Evolutionary conservation across 2,888 invertebrate species (phyloP).

Genomic region (Campopleginae sp.): DNA sequence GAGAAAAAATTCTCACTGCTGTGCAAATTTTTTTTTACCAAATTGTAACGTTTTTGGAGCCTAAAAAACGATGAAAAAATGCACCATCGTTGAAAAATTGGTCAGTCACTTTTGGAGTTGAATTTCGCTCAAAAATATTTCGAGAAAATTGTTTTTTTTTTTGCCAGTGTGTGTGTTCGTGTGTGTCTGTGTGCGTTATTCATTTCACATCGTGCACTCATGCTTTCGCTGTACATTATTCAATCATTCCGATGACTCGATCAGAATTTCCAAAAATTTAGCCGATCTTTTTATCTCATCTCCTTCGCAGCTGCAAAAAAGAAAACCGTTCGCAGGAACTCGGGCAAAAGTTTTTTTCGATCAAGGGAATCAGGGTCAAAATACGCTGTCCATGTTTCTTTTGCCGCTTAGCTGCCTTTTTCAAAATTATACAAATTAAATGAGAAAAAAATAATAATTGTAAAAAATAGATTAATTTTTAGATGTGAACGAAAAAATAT

Average conservation of each 20-base stretch:
- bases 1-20: not conserved
- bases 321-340: not conserved
- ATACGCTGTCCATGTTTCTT: conserved; percentile 81
- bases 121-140: not conserved
- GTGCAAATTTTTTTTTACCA: not conserved
- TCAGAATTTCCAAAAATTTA: not conserved
- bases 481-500: conserved; percentile 58
- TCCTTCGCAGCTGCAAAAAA: not conserved
- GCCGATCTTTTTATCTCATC: conserved; percentile 26
- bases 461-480: conserved; percentile 19
- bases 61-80: not conserved
- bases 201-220: conserved; percentile 27
- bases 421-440: conserved; percentile 18
- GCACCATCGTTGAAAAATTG: not conserved
- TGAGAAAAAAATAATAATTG: conserved; percentile 48
- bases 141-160: not conserved
- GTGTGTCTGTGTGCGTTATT: not conserved
- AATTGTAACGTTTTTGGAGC: not conserved
- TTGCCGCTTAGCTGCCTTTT: conserved; percentile 74
- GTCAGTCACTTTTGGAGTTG: not conserved
- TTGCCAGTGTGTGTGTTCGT: not conserved
- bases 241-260: conserved; percentile 18
- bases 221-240: conserved; percentile 35
- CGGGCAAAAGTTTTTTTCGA: conserved; percentile 11
- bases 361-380: conserved; percentile 24